phyloP scores from a whole-genome alignment of 2,797 vertebrate genomes.

The Rhynchotus rufescens region DNA sequence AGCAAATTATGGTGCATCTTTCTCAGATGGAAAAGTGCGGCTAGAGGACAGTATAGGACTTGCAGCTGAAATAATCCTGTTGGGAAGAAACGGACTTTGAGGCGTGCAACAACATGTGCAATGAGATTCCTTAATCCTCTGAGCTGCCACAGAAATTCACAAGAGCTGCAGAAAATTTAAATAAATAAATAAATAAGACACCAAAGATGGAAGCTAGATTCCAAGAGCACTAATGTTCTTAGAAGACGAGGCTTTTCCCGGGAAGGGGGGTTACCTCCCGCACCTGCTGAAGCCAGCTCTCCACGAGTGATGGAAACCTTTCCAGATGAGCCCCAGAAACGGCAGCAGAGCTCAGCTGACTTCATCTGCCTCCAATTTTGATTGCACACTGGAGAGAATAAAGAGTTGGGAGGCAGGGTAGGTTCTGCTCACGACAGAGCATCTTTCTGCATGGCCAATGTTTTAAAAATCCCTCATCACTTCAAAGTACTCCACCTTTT shows the following conservation, averaged over 20 bases:
- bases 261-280: not conserved
- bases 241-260: not conserved
- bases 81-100: not conserved
- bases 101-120: not conserved
- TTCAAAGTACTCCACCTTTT: conserved; percentile 28
- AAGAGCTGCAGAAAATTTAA: not conserved
- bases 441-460: not conserved
- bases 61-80: not conserved
- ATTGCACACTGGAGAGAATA: not conserved
- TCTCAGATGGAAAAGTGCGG: not conserved
- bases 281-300: not conserved
- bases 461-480: not conserved
- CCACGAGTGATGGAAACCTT: not conserved
- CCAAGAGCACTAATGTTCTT: not conserved
- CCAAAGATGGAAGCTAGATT: not conserved
- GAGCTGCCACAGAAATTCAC: not conserved
- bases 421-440: not conserved
- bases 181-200: not conserved
- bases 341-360: not conserved
- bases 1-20: not conserved
- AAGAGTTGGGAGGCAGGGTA: not conserved
- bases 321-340: not conserved
- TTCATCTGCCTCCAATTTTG: not conserved
- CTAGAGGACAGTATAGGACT: not conserved
- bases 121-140: not conserved